These are phyloP conservation scores for Cephalopholis sonnerati DNA, from an alignment of 2,113 vertebrate genomes.

Conservation along the genomic window DNA sequence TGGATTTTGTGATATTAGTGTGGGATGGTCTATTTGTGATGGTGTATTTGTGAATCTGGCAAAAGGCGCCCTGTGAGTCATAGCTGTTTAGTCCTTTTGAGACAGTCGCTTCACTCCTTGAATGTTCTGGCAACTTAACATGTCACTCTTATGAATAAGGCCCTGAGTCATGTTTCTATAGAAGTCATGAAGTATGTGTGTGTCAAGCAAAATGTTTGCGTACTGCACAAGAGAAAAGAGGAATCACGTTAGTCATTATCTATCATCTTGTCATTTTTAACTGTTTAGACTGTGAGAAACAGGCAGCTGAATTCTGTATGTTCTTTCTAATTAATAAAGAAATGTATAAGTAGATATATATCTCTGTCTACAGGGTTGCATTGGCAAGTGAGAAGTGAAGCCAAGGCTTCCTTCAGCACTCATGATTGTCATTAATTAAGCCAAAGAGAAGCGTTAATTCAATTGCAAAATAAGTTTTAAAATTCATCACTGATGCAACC, in stretches of 20 bases:
- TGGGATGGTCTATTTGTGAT: conserved; percentile 37
- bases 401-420: not conserved
- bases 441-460: not conserved
- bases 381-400: not conserved
- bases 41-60: conserved; percentile 5
- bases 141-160: conserved; percentile 2
- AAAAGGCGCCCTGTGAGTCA: conserved; percentile 32
- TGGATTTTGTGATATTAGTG: conserved; percentile 24
- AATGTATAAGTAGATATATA: not conserved
- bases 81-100: conserved; percentile 41
- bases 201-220: not conserved
- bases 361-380: not conserved
- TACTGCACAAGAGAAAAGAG: not conserved
- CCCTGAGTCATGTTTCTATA: not conserved
- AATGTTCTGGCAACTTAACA: conserved; percentile 25
- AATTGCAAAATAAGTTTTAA: not conserved
- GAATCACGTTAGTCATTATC: not conserved
- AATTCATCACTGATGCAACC: not conserved
- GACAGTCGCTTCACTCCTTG: conserved; percentile 17
- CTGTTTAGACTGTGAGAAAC: not conserved
- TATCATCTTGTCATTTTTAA: not conserved
- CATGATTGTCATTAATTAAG: not conserved
- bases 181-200: not conserved
- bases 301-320: not conserved
- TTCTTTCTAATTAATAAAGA: not conserved